phyloP scores from a whole-genome alignment of 2,888 invertebrate species.

The Stratiomys singularior region DNA sequence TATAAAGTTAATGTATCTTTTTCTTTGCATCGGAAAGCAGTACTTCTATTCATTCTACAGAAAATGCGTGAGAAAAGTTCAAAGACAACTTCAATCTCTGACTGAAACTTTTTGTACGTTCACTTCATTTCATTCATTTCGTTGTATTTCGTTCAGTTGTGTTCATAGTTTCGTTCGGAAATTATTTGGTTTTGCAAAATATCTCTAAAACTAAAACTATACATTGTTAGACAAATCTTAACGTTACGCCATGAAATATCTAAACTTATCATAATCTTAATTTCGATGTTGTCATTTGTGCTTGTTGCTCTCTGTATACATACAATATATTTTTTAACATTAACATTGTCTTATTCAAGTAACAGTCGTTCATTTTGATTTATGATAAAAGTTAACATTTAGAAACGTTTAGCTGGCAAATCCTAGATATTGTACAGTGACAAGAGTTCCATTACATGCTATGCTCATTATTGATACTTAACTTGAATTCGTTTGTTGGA shows the following conservation, averaged over 20 bases:
- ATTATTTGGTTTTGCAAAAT: not conserved
- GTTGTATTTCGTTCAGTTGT: not conserved
- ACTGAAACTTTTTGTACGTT: not conserved
- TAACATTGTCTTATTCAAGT: slow-evolving; percentile 44
- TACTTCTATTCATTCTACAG: slow-evolving; percentile 7
- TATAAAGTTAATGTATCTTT: slow-evolving; percentile 34
- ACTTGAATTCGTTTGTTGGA: not conserved
- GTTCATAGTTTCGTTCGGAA: slow-evolving; percentile 6
- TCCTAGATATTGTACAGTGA: slow-evolving; percentile 12
- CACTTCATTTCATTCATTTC: not conserved
- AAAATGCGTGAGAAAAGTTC: not conserved
- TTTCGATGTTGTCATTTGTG: slow-evolving; percentile 51
- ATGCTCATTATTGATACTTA: not conserved
- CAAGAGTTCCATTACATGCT: not conserved
- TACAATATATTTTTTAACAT: slow-evolving; percentile 42
- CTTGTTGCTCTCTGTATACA: slow-evolving; percentile 49
- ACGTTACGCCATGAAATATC: not conserved
- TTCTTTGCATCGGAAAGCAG: slow-evolving; percentile 35
- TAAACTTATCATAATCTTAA: slow-evolving; percentile 28
- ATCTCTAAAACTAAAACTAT: too few species aligned
- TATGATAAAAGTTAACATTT: slow-evolving; percentile 20
- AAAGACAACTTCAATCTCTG: slow-evolving; percentile 17
- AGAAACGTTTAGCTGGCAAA: slow-evolving; percentile 14
- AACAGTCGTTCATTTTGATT: slow-evolving; percentile 43
- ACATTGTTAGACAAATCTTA: too few species aligned